A percentile compares a stretch with the other conserved stretches of the same genome.
phyloP scores from a whole-genome alignment of 1,140 invertebrate genomes.

The Bombus difficillimus region DNA sequence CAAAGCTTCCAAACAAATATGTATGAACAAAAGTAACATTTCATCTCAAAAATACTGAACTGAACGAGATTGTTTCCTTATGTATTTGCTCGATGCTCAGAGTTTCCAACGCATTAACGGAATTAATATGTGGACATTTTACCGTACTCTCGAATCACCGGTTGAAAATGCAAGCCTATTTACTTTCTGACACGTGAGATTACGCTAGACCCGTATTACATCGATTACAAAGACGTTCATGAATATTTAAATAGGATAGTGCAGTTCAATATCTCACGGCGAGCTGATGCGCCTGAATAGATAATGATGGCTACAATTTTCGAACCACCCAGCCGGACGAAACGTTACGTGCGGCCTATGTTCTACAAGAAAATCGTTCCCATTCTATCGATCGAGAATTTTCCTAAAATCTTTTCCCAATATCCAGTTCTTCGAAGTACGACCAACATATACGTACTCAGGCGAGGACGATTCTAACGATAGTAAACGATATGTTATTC shows the following conservation, averaged over 20 bases:
- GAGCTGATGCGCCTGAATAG: conserved; percentile 63
- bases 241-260: conserved; percentile 71
- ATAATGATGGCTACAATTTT: conserved; percentile 66
- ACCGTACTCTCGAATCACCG: conserved; percentile 15
- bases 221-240: conserved; percentile 71
- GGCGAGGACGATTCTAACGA: background rate
- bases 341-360: conserved; percentile 42
- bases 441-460: too few relatives aligned
- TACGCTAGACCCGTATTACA: conserved; percentile 66
- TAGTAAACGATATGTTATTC: background rate
- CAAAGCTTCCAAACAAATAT: too few relatives aligned
- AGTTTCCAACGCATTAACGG: background rate
- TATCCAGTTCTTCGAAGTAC: background rate
- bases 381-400: background rate
- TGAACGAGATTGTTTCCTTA: too few relatives aligned
- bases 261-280: conserved; percentile 67
- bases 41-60: too few relatives aligned
- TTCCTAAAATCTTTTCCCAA: too few relatives aligned
- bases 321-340: conserved; percentile 43
- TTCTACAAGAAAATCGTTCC: conserved; percentile 45
- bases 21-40: too few relatives aligned
- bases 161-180: conserved; percentile 65
- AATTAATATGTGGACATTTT: conserved; percentile 42
- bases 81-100: background rate
- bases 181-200: conserved; percentile 69